Evolutionary conservation across 1,140 invertebrate species (phyloP).

Genomic region (Dendrolimus punctatus): DNA sequence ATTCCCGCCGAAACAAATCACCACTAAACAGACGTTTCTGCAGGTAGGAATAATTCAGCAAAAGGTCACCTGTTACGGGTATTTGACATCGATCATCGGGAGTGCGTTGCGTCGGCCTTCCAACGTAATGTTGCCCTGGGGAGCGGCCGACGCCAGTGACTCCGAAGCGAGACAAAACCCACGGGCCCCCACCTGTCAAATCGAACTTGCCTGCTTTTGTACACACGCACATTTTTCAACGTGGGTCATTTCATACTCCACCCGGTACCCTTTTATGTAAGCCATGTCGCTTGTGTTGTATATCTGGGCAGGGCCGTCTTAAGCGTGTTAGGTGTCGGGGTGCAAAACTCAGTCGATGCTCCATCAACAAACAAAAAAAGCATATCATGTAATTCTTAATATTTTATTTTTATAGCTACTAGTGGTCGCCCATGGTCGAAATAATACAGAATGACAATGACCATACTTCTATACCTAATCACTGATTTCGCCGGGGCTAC

Average conservation of each 20-base stretch:
- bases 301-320: too few species aligned
- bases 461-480: too few species aligned
- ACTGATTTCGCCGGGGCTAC: too few species aligned
- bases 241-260: slow-evolving; percentile 23
- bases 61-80: slow-evolving; percentile 67
- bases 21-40: slow-evolving; percentile 63
- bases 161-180: slow-evolving; percentile 49
- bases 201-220: slow-evolving; percentile 44
- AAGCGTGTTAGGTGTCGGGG: too few species aligned
- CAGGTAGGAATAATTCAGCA: slow-evolving; percentile 64
- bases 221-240: slow-evolving; percentile 41
- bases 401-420: too few species aligned
- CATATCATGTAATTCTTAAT: too few species aligned
- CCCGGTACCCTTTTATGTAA: too few species aligned
- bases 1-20: slow-evolving; percentile 62
- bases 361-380: too few species aligned
- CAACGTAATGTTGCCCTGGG: slow-evolving; percentile 61
- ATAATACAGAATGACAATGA: too few species aligned
- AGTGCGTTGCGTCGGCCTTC: slow-evolving; percentile 53
- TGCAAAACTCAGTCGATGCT: too few species aligned
- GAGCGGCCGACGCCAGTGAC: slow-evolving; percentile 40
- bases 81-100: slow-evolving; percentile 68
- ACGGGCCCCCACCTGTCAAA: slow-evolving; percentile 41
- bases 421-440: too few species aligned
- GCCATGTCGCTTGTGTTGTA: too few species aligned